These are phyloP conservation scores for Polyploca ridens DNA, from an alignment of 2,888 invertebrate species.

Conservation along the genomic window DNA sequence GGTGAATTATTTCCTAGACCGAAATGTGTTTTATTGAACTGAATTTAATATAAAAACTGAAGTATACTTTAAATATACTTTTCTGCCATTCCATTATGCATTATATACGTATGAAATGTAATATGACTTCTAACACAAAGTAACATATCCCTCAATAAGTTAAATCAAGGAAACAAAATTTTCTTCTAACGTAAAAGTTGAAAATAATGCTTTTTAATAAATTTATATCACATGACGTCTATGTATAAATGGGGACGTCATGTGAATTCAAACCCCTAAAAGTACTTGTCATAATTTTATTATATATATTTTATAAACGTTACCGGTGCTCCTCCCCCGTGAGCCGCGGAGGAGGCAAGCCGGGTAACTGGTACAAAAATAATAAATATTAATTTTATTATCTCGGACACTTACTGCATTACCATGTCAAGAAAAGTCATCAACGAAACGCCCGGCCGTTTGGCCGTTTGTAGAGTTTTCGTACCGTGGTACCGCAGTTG, in stretches of 20 bases:
- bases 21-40: slow-evolving; percentile 17
- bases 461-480: slow-evolving; percentile 15
- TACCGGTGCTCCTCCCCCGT: slow-evolving; percentile 48
- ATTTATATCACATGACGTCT: slow-evolving; percentile 7
- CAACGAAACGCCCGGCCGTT: slow-evolving; percentile 16
- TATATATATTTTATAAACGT: slow-evolving; percentile 42
- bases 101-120: background rate
- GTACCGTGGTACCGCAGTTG: slow-evolving; percentile 32
- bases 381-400: slow-evolving; percentile 49
- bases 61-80: background rate
- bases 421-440: slow-evolving; percentile 38
- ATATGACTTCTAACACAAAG: background rate
- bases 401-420: slow-evolving; percentile 38
- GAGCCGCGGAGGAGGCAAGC: slow-evolving; percentile 59
- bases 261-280: slow-evolving; percentile 43
- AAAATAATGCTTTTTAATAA: background rate
- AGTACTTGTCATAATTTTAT: slow-evolving; percentile 15
- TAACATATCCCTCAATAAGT: background rate
- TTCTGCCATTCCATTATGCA: background rate
- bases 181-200: slow-evolving; percentile 18
- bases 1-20: slow-evolving; percentile 66
- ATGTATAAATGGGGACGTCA: slow-evolving; percentile 27
- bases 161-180: background rate
- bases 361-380: slow-evolving; percentile 59
- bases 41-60: background rate